Evolutionary conservation across 2,797 vertebrate genomes (phyloP), one percentile per base, ranked within the genome.

Genomic region (Sebastes wilsoni): DNA sequence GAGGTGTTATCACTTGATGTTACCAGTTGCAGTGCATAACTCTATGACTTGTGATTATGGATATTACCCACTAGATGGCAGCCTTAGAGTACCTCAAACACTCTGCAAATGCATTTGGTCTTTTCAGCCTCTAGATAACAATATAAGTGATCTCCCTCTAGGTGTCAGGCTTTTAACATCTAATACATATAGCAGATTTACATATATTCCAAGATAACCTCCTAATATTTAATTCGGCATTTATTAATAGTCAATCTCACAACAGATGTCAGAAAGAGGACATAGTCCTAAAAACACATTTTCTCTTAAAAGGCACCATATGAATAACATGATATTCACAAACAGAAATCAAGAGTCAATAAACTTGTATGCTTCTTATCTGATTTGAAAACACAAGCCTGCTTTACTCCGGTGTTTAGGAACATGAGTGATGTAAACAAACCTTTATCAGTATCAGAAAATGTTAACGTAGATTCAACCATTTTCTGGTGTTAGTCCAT

Each of bases 11-110:
- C 2, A 34, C 28, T 9, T 54, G 25, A 1, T 67, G 66, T 30
- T 18, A 46, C 5, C 14, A 52, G 20, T 27, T 52, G 22, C 20
- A 27, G 8, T 5, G 7, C 0, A 2, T 10, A 6, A 25, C 42
- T 64, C 8, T 69, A 18, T 66, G 11, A 71, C 25, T 18, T 90
- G 92, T 22, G 20, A 52, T 30, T 66, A 23, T 54, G 1, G 0
- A 2, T 38, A 2, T 59, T 0, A 1, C 0, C 69, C 93, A 87
- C 91, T 82, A 90, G 94, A 88, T 94, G 92, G 83, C 83, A 92
- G 79, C 36, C 3, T 84, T 75, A 72, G 55, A 84, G 64, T 22
- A 69, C 52, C 13, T 79, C 10, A 81, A 30, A 69, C 8, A 58
- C 66, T 11, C 34, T 66, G n/a, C 16, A 62, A 4, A 36, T 0